phyloP scores from a whole-genome alignment of 2,888 invertebrate species.

The Uropetala carovei region DNA sequence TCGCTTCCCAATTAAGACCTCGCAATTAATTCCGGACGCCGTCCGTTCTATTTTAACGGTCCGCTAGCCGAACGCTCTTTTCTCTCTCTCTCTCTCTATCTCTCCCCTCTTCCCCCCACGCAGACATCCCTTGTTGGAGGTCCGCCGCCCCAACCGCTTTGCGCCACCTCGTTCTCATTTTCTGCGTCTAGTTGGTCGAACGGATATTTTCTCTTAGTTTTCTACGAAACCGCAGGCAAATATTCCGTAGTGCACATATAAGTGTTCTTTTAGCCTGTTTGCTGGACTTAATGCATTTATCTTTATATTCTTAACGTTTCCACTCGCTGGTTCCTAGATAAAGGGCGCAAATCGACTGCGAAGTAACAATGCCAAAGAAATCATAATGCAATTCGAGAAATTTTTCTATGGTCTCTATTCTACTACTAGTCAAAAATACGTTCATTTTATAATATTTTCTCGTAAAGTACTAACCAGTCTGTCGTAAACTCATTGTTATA shows the following conservation, averaged over 20 bases:
- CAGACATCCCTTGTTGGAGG: neutral
- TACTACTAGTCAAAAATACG: no score
- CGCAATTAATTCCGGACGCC: conserved; percentile 32
- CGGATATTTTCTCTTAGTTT: neutral
- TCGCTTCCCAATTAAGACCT: conserved; percentile 18
- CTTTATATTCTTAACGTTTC: neutral
- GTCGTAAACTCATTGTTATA: no score
- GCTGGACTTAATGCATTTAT: neutral
- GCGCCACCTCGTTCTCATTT: neutral
- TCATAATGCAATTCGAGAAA: neutral
- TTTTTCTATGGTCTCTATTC: no score
- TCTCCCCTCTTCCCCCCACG: neutral
- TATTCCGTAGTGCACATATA: neutral
- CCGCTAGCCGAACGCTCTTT: neutral
- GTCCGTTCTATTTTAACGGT: conserved; percentile 16
- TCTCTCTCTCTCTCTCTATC: no score
- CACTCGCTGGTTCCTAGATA: neutral
- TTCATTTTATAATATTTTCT: no score
- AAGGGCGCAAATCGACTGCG: neutral
- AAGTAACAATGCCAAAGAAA: neutral
- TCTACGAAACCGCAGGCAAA: neutral
- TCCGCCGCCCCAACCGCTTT: neutral
- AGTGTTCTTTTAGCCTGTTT: neutral
- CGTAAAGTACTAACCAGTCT: no score
- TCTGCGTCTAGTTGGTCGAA: neutral